phyloP scores from a whole-genome alignment of 53 echinoderm and acorn worm genomes.

The Temnopleurus reevesii region DNA sequence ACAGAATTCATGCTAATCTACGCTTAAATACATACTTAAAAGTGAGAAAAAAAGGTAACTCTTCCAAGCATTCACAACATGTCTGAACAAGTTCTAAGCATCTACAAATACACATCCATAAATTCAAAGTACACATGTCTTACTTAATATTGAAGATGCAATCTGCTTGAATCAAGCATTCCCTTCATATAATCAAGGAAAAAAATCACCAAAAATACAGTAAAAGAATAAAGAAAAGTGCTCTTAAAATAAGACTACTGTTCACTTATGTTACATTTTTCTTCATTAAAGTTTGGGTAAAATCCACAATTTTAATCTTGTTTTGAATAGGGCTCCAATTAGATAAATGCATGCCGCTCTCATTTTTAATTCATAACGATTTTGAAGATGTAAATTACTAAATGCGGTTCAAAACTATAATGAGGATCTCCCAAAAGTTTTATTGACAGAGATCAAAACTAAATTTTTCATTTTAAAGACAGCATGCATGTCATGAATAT shows the following conservation, averaged over 20 bases:
- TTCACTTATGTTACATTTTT: too few species aligned
- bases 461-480: too few species aligned
- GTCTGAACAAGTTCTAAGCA: constrained; percentile 42
- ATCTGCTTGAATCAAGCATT: not conserved
- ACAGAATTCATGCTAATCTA: constrained; percentile 56
- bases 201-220: constrained; percentile 3
- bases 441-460: too few species aligned
- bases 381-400: too few species aligned
- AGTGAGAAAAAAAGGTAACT: constrained; percentile 1
- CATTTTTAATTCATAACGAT: too few species aligned
- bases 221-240: not conserved
- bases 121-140: constrained; percentile 18
- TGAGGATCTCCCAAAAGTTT: too few species aligned
- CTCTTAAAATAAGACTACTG: not conserved
- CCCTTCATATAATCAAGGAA: not conserved
- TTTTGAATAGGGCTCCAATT: too few species aligned
- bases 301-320: too few species aligned
- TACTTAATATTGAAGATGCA: not conserved
- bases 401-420: too few species aligned
- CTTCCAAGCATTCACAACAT: constrained; percentile 29
- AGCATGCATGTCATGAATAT: too few species aligned
- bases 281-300: not conserved
- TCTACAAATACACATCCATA: constrained; percentile 48
- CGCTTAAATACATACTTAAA: constrained; percentile 42
- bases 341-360: too few species aligned